Evolutionary conservation across 2,888 invertebrate species (phyloP), one percentile per base, ranked within the genome.

Genomic region (Ceraclea dissimilis): DNA sequence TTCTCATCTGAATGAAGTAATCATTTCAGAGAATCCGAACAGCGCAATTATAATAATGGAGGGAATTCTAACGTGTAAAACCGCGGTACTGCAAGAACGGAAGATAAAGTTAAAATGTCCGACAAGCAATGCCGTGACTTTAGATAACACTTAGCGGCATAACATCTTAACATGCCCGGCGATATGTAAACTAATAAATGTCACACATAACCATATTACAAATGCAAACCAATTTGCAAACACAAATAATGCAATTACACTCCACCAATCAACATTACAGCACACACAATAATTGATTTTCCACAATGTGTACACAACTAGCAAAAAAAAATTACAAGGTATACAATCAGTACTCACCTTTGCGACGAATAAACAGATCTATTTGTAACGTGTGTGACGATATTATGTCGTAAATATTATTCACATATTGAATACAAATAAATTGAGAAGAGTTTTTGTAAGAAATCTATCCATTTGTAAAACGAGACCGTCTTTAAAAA

Each of bases 101-200:
- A 39, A 46, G 31, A 22, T 43, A 26, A 16, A 52, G 26, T n/a
- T 10, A 43, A 39, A 20, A 39, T 39, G 39, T 39, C 18, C 43
- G 19, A 44, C 33, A 46, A 31, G 39, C 52, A 52, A 49, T 52
- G 52, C 59, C 59, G 59, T 59, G 59, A 56, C 56, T 21, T 20
- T 50, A 59, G 59, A 52, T 48, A 55, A 58, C 31, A 52, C 52
- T 55, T 58, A 58, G 58, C 55, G 55, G 55, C 52, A 46, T 46
- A 51, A 49, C 58, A 54, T 33, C 43, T 54, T 46, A 51, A 49
- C 58, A 54, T 47, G 52, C 58, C 54, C 51, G 56, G 56, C 50
- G 20, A 50, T 44, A 49, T 43, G 55, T 50, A 26, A 55, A 55
- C 50, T 55, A 54, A 55, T 49, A 49, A 49, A 49, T 55, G 55